Percentiles rank a stretch among this genome's conserved stretches.
phyloP scores from a whole-genome alignment of 2,888 invertebrate species.

The Phytoseiulus persimilis region DNA sequence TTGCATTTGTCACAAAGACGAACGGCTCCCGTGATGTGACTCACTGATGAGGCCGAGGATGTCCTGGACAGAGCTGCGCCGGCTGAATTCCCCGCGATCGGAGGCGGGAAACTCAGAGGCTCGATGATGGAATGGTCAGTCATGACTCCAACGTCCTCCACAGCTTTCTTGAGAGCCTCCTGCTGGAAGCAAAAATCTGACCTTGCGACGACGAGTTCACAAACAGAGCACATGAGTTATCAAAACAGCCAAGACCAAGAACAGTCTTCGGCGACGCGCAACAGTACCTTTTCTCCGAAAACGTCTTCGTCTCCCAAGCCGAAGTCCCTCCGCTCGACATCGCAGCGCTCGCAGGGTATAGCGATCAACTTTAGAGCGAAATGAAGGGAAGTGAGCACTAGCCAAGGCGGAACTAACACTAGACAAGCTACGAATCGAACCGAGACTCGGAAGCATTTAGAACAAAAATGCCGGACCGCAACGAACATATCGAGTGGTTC shows the following conservation, averaged over 20 bases:
- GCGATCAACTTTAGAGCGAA: conserved; percentile 24
- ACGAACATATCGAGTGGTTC: not conserved
- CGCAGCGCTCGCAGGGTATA: conserved; percentile 27
- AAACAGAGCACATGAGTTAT: too few relatives aligned
- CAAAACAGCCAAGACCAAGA: too few relatives aligned
- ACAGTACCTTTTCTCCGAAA: not conserved
- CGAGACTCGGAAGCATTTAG: not conserved
- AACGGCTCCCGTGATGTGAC: conserved; percentile 41
- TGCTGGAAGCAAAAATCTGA: not conserved
- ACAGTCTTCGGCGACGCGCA: not conserved
- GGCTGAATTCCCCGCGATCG: not conserved
- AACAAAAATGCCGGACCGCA: not conserved
- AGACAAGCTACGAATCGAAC: not conserved
- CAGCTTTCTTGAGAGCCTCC: not conserved
- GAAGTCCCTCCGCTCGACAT: conserved; percentile 31
- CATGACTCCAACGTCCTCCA: conserved; percentile 27
- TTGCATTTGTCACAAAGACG: conserved; percentile 58
- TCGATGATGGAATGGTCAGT: conserved; percentile 29
- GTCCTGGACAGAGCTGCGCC: conserved; percentile 14
- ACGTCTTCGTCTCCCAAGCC: conserved; percentile 33
- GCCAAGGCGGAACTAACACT: not conserved
- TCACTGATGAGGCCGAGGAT: conserved; percentile 28
- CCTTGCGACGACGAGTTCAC: too few relatives aligned
- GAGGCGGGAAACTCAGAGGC: conserved; percentile 21
- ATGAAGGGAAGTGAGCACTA: not conserved